Percentiles rank a stretch among this genome's conserved stretches.
These are phyloP conservation scores for Lagopus leucura DNA, from an alignment of 2,113 vertebrate species.

Conservation along the genomic window DNA sequence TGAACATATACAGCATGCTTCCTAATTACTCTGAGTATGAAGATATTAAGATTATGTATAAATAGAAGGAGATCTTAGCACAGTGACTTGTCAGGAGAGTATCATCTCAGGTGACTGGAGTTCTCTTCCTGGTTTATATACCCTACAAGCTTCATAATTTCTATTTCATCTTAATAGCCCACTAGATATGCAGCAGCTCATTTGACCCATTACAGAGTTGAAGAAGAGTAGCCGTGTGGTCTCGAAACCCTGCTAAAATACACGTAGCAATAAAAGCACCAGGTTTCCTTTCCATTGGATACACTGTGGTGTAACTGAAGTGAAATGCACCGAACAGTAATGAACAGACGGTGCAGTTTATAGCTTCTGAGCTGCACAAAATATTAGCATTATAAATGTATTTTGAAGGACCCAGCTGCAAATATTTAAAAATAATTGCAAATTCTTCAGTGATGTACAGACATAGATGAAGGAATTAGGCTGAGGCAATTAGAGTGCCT, in stretches of 20 bases:
- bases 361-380: background rate
- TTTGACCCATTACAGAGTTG: background rate
- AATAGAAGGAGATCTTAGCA: conserved; percentile 20
- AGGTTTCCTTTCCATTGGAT: background rate
- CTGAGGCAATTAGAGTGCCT: background rate
- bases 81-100: conserved; percentile 13
- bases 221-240: background rate
- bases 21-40: conserved; percentile 48
- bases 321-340: background rate
- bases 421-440: conserved; percentile 30
- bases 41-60: conserved; percentile 12
- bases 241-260: conserved; percentile 19
- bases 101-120: background rate
- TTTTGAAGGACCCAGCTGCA: conserved; percentile 14
- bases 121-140: conserved; percentile 45
- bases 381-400: background rate
- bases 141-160: conserved; percentile 50
- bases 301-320: background rate
- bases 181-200: background rate
- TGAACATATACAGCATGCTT: background rate
- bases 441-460: background rate
- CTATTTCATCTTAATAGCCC: background rate
- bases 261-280: background rate
- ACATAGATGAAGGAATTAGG: conserved; percentile 11
- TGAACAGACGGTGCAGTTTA: background rate